Evolutionary conservation across 2,888 invertebrate genomes (phyloP).

Genomic region (Acanthosepion pharaonis): DNA sequence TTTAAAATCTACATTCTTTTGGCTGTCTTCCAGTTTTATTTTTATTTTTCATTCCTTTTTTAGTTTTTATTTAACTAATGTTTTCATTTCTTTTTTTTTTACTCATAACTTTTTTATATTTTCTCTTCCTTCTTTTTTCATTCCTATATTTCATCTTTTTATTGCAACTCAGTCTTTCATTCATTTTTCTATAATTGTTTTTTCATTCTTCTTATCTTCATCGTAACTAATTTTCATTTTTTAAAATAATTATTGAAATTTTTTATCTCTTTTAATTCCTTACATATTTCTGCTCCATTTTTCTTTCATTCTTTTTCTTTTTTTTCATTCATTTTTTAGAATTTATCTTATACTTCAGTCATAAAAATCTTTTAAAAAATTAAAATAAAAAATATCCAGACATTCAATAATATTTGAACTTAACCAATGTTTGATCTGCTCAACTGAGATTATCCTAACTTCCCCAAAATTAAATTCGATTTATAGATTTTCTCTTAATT

Average conservation of each 20-base stretch:
- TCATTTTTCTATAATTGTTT: neutral
- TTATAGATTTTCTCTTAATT: slow-evolving; percentile 13
- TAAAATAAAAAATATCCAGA: neutral
- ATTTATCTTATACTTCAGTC: neutral
- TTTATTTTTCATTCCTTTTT: too few relatives aligned
- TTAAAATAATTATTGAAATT: neutral
- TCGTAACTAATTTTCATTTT: neutral
- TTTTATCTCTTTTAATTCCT: neutral
- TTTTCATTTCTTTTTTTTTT: too few relatives aligned
- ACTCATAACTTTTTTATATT: too few relatives aligned
- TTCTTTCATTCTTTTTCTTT: too few relatives aligned
- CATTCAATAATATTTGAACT: neutral
- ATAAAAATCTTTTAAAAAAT: neutral
- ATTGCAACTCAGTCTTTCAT: neutral
- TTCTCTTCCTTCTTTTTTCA: too few relatives aligned
- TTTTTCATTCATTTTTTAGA: too few relatives aligned
- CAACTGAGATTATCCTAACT: neutral
- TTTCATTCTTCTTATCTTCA: neutral
- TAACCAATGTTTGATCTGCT: neutral
- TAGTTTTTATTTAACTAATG: too few relatives aligned
- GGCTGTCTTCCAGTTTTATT: too few relatives aligned
- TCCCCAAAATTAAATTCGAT: neutral
- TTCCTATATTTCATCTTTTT: neutral
- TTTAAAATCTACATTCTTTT: too few relatives aligned
- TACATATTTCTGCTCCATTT: neutral